Conservation (phyloP, 2,888 invertebrate genomes). For the Cheilosia vernalis region DNA sequence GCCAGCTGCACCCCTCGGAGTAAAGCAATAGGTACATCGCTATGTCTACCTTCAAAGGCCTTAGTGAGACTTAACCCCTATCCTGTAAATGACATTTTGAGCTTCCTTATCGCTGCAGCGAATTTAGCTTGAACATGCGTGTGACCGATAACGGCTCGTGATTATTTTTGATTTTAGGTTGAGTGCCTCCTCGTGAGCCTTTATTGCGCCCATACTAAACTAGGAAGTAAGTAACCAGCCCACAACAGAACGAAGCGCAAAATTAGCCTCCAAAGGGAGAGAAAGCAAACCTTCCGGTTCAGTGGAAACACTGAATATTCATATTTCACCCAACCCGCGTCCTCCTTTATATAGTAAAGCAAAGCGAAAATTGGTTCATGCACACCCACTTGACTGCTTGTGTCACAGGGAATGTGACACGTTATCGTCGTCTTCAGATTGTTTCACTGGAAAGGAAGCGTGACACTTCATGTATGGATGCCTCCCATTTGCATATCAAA, state of each 20-base stretch:
- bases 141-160: no score
- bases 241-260: slow-evolving; percentile 6
- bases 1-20: no score
- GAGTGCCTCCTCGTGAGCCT: neutral
- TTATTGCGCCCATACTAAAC: neutral
- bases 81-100: no score
- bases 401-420: slow-evolving; percentile 54
- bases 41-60: no score
- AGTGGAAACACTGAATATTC: slow-evolving; percentile 55
- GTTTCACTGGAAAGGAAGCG: slow-evolving; percentile 52
- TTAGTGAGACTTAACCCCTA: no score
- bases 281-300: slow-evolving; percentile 26
- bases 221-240: neutral
- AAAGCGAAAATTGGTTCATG: slow-evolving; percentile 55
- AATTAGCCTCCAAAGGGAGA: slow-evolving; percentile 61
- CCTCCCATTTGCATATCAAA: slow-evolving; percentile 62
- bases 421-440: slow-evolving; percentile 41
- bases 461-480: slow-evolving; percentile 56
- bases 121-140: no score
- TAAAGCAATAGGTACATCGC: no score
- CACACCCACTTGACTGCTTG: slow-evolving; percentile 45
- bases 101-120: no score
- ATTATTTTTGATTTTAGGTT: no score
- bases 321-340: slow-evolving; percentile 20
- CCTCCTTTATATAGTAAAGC: neutral